These are phyloP conservation scores for Parthenolecanium corni DNA, from an alignment of 2,888 invertebrate species.

Conservation along the genomic window DNA sequence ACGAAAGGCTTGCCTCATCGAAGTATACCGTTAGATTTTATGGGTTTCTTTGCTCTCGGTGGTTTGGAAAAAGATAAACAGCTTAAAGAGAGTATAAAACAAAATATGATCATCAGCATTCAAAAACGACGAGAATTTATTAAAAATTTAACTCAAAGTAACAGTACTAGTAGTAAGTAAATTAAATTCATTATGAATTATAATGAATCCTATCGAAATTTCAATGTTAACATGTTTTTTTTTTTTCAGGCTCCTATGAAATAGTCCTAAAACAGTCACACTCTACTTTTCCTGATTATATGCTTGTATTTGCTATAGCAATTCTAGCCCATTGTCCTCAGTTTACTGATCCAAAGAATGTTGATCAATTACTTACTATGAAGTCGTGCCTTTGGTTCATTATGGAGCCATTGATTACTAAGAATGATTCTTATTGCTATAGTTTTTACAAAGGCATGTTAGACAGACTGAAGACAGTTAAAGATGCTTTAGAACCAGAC, in stretches of 20 bases:
- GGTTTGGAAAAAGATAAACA: conserved; percentile 79
- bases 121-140: conserved; percentile 80
- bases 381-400: conserved; percentile 88
- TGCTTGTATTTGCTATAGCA: conserved; percentile 92
- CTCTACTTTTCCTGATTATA: conserved; percentile 82
- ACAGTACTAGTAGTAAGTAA: conserved; percentile 20
- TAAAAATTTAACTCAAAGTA: conserved; percentile 62
- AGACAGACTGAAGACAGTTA: conserved; percentile 88
- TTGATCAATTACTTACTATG: conserved; percentile 62
- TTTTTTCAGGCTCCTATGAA: conserved; percentile 11
- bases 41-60: conserved; percentile 86
- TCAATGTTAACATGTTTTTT: neutral
- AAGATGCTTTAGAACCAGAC: conserved; percentile 72
- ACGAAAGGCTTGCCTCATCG: conserved; percentile 72
- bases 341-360: conserved; percentile 64
- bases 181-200: neutral
- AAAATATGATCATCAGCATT: conserved; percentile 80
- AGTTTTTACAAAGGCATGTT: conserved; percentile 89
- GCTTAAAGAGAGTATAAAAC: conserved; percentile 54
- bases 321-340: conserved; percentile 86
- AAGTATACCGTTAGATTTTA: conserved; percentile 88
- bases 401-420: conserved; percentile 82
- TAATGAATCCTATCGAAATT: neutral
- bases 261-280: conserved; percentile 18
- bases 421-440: conserved; percentile 88